Evolutionary conservation across 2,797 vertebrate genomes (phyloP).

Genomic region (Acridotheres tristis): DNA sequence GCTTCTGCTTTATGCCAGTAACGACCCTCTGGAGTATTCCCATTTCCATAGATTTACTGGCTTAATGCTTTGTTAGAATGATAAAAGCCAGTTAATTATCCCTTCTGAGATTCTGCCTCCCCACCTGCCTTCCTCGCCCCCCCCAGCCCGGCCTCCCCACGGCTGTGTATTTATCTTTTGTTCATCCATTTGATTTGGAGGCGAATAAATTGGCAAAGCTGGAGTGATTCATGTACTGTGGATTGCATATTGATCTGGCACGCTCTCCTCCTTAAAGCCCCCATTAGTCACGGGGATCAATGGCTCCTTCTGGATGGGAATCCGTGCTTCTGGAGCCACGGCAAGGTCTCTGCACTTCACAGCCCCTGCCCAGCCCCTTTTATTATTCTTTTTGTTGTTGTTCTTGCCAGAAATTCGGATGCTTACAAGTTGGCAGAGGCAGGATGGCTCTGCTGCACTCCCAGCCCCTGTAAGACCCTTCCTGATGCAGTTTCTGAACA

Average conservation of each 20-base stretch:
- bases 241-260: slow-evolving; percentile 65
- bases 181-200: slow-evolving; percentile 59
- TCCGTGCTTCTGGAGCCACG: neutral
- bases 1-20: neutral
- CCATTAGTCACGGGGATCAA: slow-evolving; percentile 53
- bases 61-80: slow-evolving; percentile 51
- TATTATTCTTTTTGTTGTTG: neutral
- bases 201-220: slow-evolving; percentile 65
- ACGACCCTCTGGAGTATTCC: neutral
- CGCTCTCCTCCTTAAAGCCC: slow-evolving; percentile 35
- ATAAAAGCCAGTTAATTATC: slow-evolving; percentile 67
- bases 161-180: slow-evolving; percentile 62
- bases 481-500: neutral
- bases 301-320: slow-evolving; percentile 26
- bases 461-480: neutral
- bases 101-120: slow-evolving; percentile 8
- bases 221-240: slow-evolving; percentile 64
- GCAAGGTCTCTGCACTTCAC: neutral
- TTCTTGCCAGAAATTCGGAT: neutral
- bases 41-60: slow-evolving; percentile 32
- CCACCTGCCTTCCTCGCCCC: slow-evolving; percentile 4
- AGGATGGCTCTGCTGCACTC: neutral
- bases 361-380: neutral
- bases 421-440: neutral
- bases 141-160: neutral